Conservation (phyloP, 2,888 invertebrate species). For the Phragmatobia fuliginosa region DNA sequence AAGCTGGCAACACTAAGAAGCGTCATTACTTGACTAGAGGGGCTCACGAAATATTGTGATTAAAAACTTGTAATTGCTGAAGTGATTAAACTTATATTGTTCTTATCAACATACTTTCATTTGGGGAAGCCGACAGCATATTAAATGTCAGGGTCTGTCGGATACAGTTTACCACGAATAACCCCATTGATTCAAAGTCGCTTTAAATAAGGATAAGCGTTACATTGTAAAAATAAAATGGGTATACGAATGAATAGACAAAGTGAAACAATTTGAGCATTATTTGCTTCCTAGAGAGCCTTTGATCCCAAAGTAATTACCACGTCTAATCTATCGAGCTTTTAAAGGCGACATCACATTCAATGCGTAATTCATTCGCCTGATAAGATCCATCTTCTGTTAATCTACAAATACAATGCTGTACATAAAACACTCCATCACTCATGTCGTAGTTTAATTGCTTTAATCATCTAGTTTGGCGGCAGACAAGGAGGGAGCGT, state of each 20-base stretch:
- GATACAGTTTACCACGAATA: too few relatives aligned
- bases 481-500: constrained; percentile 57
- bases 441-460: constrained; percentile 65
- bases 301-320: constrained; percentile 11
- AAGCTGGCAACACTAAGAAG: too few relatives aligned
- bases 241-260: background rate
- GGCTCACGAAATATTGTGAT: too few relatives aligned
- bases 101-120: too few relatives aligned
- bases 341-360: constrained; percentile 24
- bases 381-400: constrained; percentile 34
- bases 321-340: constrained; percentile 26
- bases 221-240: background rate
- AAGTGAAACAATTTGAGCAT: constrained; percentile 3
- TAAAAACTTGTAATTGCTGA: too few relatives aligned
- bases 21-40: too few relatives aligned
- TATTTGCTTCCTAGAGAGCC: background rate
- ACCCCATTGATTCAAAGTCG: background rate
- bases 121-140: too few relatives aligned
- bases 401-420: constrained; percentile 44
- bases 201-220: background rate
- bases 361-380: constrained; percentile 23
- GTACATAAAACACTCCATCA: constrained; percentile 60
- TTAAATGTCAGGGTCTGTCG: too few relatives aligned
- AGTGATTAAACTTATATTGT: too few relatives aligned
- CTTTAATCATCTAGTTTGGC: constrained; percentile 61